phyloP scores from a whole-genome alignment of 2,797 vertebrate genomes.

The Dendrocincla fuliginosa region DNA sequence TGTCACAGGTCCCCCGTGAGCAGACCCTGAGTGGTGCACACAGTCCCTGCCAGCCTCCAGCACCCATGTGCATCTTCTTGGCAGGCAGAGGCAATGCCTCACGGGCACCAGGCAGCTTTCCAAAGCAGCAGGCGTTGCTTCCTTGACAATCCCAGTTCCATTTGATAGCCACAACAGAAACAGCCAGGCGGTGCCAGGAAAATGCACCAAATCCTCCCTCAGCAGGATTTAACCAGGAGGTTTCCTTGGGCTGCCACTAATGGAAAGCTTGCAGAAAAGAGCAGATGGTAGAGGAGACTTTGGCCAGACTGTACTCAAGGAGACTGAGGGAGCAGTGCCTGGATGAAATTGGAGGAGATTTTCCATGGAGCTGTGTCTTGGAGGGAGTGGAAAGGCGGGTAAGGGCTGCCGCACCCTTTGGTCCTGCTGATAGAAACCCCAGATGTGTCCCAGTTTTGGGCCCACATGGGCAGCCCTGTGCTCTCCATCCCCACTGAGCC shows the following conservation, averaged over 20 bases:
- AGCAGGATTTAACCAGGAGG: background rate
- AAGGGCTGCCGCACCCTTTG: background rate
- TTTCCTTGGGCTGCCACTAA: background rate
- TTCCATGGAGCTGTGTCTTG: background rate
- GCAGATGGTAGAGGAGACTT: background rate
- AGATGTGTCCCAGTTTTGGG: rapidly evolving
- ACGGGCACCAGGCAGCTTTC: background rate
- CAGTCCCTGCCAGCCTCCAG: background rate
- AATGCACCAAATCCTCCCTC: background rate
- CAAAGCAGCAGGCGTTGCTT: background rate
- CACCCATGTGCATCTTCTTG: background rate
- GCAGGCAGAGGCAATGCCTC: background rate
- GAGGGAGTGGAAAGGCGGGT: rapidly evolving
- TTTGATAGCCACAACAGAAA: background rate
- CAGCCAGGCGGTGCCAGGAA: background rate
- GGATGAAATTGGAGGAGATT: background rate
- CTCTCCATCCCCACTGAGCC: rapidly evolving
- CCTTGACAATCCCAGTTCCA: background rate
- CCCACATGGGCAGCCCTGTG: rapidly evolving
- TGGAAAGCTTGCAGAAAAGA: constrained; percentile 38
- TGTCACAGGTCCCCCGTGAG: background rate
- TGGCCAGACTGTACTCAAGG: background rate
- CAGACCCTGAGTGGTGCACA: background rate
- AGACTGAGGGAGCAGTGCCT: background rate
- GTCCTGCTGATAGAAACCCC: background rate